These are phyloP conservation scores for Micromesistius poutassou DNA, from an alignment of 2,797 vertebrate genomes.

Conservation along the genomic window DNA sequence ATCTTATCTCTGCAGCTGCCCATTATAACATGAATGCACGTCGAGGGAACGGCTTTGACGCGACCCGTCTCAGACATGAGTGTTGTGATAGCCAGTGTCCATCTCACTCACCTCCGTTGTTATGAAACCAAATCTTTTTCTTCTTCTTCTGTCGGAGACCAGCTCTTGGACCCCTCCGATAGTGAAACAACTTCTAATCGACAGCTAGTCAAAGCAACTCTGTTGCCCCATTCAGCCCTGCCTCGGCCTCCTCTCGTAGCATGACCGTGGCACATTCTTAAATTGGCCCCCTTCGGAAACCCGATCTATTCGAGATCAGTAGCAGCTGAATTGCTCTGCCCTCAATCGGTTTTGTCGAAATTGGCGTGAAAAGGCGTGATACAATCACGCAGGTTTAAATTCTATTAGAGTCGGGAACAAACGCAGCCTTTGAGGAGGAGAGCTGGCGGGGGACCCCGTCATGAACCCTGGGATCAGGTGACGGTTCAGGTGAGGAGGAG, in stretches of 20 bases:
- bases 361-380: constrained; percentile 74
- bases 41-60: constrained; percentile 58
- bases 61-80: constrained; percentile 65
- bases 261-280: constrained; percentile 61
- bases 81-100: constrained; percentile 62
- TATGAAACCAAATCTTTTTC: constrained; percentile 68
- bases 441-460: constrained; percentile 46
- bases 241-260: constrained; percentile 44
- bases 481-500: constrained; percentile 67
- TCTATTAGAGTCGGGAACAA: constrained; percentile 67
- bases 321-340: constrained; percentile 73
- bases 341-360: constrained; percentile 70
- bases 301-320: constrained; percentile 75
- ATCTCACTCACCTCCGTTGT: constrained; percentile 61
- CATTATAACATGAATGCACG: constrained; percentile 36
- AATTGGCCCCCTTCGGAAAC: constrained; percentile 66
- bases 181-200: constrained; percentile 76
- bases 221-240: constrained; percentile 50
- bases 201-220: constrained; percentile 80
- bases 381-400: constrained; percentile 66
- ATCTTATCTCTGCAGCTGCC: constrained; percentile 55
- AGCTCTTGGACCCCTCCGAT: constrained; percentile 63
- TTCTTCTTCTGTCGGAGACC: constrained; percentile 2
- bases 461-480: constrained; percentile 64
- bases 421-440: constrained; percentile 57